Conservation (phyloP, 2,797 vertebrate genomes). For the Euphonia xanthogaster region DNA sequence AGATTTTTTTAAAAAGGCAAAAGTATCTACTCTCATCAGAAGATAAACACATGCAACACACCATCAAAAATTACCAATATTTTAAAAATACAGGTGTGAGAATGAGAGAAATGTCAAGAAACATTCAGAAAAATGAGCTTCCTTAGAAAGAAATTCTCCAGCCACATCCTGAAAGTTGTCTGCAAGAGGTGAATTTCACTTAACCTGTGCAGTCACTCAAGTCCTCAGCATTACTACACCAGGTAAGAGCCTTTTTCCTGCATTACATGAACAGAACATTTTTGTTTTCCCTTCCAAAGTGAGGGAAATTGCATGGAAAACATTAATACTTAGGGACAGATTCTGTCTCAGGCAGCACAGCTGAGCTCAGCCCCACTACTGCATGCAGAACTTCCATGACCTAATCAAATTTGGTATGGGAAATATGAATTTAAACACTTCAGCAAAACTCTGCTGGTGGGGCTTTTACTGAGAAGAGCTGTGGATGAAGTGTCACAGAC, state of each 20-base stretch:
- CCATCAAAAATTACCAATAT: neutral
- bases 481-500: neutral
- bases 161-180: neutral
- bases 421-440: neutral
- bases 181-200: neutral
- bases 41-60: neutral
- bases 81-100: neutral
- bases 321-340: neutral
- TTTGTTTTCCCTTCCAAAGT: neutral
- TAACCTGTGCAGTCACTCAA: neutral
- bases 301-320: neutral
- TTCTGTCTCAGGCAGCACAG: neutral
- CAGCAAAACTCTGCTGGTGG: neutral
- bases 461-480: neutral
- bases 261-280: neutral
- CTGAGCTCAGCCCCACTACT: neutral
- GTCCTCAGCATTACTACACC: neutral
- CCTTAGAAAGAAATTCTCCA: neutral
- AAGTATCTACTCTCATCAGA: neutral
- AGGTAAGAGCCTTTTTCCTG: neutral
- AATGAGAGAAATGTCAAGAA: neutral
- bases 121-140: neutral
- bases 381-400: neutral
- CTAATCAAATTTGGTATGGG: neutral
- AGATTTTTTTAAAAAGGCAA: neutral